Percentiles rank a stretch among this genome's conserved stretches.
phyloP scores from a whole-genome alignment of 2,113 vertebrate species.

The Halichoeres trimaculatus region DNA sequence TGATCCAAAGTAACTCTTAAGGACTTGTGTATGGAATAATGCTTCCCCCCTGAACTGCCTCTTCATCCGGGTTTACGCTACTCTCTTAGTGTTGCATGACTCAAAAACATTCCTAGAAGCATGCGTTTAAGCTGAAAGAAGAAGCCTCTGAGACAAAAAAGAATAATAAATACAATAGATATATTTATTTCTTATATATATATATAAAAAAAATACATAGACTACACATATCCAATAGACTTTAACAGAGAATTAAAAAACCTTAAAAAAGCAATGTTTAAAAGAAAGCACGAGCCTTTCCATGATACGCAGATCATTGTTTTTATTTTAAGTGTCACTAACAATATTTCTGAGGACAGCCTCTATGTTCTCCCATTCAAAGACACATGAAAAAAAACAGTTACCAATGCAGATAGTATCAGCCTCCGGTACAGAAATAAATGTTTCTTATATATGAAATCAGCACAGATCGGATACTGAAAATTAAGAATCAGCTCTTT shows the following conservation, averaged over 20 bases:
- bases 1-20: constrained; percentile 58
- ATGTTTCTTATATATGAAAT: neutral
- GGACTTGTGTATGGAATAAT: constrained; percentile 64
- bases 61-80: constrained; percentile 72
- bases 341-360: constrained; percentile 40
- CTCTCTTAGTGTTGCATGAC: constrained; percentile 81
- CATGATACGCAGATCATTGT: constrained; percentile 56
- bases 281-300: constrained; percentile 59
- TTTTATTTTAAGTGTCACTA: constrained; percentile 32
- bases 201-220: constrained; percentile 54
- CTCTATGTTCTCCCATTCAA: constrained; percentile 52
- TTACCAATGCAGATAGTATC: no score
- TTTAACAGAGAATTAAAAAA: constrained; percentile 55
- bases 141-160: constrained; percentile 58
- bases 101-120: constrained; percentile 78
- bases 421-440: neutral
- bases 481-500: neutral
- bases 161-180: constrained; percentile 58
- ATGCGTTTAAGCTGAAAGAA: constrained; percentile 76
- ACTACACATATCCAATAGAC: constrained; percentile 54
- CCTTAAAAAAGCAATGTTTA: constrained; percentile 39
- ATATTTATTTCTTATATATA: constrained; percentile 71
- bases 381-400: no score
- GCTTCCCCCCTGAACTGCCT: constrained; percentile 64
- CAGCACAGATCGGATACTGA: neutral